phyloP scores from a whole-genome alignment of 2,113 vertebrate genomes.

The Gracilinanus agilis region DNA sequence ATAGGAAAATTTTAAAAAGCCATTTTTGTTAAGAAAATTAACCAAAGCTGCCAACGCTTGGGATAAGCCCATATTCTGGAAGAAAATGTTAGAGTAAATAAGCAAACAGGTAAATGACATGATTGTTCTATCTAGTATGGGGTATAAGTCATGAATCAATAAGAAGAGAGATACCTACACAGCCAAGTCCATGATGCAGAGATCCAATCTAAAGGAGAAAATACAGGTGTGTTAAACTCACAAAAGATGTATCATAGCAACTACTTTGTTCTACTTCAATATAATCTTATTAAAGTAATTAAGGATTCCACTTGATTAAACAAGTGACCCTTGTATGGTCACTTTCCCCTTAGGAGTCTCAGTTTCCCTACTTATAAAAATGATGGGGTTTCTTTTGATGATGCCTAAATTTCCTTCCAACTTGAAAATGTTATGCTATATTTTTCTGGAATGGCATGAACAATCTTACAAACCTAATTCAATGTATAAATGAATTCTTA shows the following conservation, averaged over 20 bases:
- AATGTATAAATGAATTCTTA: not conserved
- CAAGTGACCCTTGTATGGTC: not conserved
- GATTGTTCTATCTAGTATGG: not conserved
- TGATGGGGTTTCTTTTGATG: not conserved
- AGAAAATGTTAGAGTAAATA: not conserved
- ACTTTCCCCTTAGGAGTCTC: not conserved
- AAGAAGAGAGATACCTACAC: slow-evolving; percentile 90
- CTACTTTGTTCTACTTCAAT: not conserved
- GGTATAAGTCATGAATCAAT: slow-evolving; percentile 25
- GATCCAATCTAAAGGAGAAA: slow-evolving; percentile 93
- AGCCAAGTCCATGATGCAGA: slow-evolving; percentile 96
- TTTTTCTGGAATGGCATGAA: not conserved
- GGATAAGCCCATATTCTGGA: not conserved
- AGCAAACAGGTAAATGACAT: not conserved
- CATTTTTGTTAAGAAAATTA: not conserved
- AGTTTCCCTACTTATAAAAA: not conserved
- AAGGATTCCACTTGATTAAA: not conserved
- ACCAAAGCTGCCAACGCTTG: not conserved
- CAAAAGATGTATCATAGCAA: accelerated
- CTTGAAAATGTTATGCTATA: not conserved
- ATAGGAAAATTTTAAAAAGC: not conserved
- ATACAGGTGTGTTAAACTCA: slow-evolving; percentile 34
- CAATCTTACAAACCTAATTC: not conserved
- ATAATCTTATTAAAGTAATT: not conserved
- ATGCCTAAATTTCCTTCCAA: not conserved